These are phyloP conservation scores for Glaucomys volans DNA, from an alignment of 2,113 vertebrate species.

Conservation along the genomic window DNA sequence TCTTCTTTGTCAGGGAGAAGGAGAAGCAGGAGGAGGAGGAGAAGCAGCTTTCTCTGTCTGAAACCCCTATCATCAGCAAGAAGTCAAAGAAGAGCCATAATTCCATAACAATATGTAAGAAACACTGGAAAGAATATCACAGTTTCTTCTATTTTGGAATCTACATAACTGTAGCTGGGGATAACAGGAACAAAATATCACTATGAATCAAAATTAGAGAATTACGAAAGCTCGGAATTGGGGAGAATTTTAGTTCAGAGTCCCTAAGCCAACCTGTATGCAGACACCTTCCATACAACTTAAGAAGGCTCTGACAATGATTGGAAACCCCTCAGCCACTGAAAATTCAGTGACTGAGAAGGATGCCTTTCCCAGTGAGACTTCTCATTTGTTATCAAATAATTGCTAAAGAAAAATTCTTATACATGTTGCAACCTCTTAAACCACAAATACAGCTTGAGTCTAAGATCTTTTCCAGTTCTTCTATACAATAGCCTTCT, in stretches of 20 bases:
- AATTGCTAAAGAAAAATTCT: not conserved
- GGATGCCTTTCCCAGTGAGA: not conserved
- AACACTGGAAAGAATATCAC: not conserved
- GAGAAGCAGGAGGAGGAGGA: not conserved
- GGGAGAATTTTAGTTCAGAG: not conserved
- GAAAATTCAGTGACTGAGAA: not conserved
- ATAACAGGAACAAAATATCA: not conserved
- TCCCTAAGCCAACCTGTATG: not conserved
- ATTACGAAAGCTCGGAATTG: not conserved
- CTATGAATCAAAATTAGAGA: not conserved
- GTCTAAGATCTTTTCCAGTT: not conserved
- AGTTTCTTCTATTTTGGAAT: not conserved
- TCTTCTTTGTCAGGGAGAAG: not conserved
- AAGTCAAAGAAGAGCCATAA: not conserved
- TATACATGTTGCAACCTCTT: not conserved
- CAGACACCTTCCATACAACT: not conserved
- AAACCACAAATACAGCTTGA: not conserved
- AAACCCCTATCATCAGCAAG: not conserved
- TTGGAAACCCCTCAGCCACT: not conserved
- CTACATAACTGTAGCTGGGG: not conserved
- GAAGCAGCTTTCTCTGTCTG: not conserved
- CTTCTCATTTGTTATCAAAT: not conserved
- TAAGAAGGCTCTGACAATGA: not conserved
- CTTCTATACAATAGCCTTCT: not conserved
- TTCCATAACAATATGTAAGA: not conserved